These are phyloP conservation scores for Dorcus hopei DNA, from an alignment of 2,888 invertebrate genomes.

Conservation along the genomic window DNA sequence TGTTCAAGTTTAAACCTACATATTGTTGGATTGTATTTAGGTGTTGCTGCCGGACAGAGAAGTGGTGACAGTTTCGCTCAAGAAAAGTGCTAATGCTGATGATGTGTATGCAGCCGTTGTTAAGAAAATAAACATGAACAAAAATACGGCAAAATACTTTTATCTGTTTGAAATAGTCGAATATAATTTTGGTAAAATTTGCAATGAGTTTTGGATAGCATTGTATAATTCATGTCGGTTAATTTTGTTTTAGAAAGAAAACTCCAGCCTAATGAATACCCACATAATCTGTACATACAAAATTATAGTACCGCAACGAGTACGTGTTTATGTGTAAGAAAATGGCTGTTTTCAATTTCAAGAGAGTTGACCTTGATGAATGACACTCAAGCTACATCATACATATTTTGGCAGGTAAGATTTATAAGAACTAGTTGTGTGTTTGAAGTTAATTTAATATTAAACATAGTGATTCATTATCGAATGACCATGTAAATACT, in stretches of 20 bases:
- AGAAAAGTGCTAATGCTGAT: constrained; percentile 85
- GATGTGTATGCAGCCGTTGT: constrained; percentile 87
- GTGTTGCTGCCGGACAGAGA: constrained; percentile 88
- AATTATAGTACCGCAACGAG: constrained; percentile 98
- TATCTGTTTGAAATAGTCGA: constrained; percentile 93
- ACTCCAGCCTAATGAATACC: constrained; percentile 88
- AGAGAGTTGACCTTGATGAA: constrained; percentile 65
- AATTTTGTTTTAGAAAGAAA: constrained; percentile 74
- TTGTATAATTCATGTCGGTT: neutral
- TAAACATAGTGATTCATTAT: too few species aligned
- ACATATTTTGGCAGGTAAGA: constrained; percentile 80
- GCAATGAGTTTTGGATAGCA: neutral
- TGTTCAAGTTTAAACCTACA: too few species aligned
- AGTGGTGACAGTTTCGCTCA: constrained; percentile 83
- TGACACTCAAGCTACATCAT: constrained; percentile 72
- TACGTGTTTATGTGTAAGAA: constrained; percentile 84
- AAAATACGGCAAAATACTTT: constrained; percentile 83
- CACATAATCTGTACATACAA: constrained; percentile 97
- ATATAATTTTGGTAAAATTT: constrained; percentile 77
- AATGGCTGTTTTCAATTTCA: constrained; percentile 80
- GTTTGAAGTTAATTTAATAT: too few species aligned
- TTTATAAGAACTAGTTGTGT: constrained; percentile 20
- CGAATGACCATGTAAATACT: too few species aligned
- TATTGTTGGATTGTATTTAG: constrained; percentile 30
- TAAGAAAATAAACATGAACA: constrained; percentile 77